Evolutionary conservation across 2,888 invertebrate species (phyloP).

Genomic region (Chaetogeoica ovagalla): DNA sequence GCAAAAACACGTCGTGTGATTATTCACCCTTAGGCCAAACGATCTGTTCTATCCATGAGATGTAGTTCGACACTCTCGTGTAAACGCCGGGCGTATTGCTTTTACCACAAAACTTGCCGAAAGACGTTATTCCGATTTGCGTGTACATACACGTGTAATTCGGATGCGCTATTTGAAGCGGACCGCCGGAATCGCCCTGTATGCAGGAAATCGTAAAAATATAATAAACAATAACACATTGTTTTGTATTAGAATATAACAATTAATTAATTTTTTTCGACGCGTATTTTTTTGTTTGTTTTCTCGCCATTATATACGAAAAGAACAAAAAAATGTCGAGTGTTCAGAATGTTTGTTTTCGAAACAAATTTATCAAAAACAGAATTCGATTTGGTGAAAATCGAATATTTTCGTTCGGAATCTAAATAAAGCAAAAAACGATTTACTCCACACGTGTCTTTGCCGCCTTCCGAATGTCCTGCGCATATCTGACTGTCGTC

Average conservation of each 20-base stretch:
- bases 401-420: too few species aligned
- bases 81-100: constrained; percentile 66
- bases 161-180: background rate
- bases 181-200: constrained; percentile 31
- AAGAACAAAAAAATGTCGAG: too few species aligned
- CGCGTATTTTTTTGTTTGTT: too few species aligned
- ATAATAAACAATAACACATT: too few species aligned
- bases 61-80: constrained; percentile 64
- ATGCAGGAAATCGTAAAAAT: too few species aligned
- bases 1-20: background rate
- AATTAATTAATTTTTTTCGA: too few species aligned
- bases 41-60: constrained; percentile 66
- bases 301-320: too few species aligned
- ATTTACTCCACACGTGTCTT: constrained; percentile 60
- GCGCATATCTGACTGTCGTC: constrained; percentile 60
- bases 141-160: constrained; percentile 23
- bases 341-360: too few species aligned
- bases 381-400: too few species aligned
- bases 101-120: constrained; percentile 59
- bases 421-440: background rate
- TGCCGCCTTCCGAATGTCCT: constrained; percentile 60
- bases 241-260: too few species aligned
- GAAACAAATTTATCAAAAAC: too few species aligned
- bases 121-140: constrained; percentile 18
- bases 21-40: constrained; percentile 62